Evolutionary conservation across 2,888 invertebrate species (phyloP).

Genomic region (Cynaeus angustus): DNA sequence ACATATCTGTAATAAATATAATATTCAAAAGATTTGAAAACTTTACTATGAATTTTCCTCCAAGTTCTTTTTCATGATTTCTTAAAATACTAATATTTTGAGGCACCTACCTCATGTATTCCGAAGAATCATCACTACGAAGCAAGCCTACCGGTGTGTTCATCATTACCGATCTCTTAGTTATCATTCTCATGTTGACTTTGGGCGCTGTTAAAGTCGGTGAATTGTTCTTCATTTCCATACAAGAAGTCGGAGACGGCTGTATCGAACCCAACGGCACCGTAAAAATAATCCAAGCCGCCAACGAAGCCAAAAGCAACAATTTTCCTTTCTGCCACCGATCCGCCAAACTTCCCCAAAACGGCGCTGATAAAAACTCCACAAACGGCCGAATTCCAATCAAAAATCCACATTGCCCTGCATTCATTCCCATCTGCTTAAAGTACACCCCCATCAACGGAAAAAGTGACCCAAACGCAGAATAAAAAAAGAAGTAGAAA

Average conservation of each 20-base stretch:
- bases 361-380: constrained; percentile 97
- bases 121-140: constrained; percentile 42
- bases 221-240: constrained; percentile 79
- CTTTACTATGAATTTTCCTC: no score
- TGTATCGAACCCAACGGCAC: constrained; percentile 96
- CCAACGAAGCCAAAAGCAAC: constrained; percentile 90
- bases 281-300: constrained; percentile 98
- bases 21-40: no score
- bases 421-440: constrained; percentile 98
- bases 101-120: constrained; percentile 49
- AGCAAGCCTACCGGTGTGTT: constrained; percentile 42
- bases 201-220: constrained; percentile 78
- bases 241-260: constrained; percentile 93
- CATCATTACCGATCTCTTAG: constrained; percentile 72
- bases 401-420: constrained; percentile 94
- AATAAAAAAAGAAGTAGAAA: constrained; percentile 99
- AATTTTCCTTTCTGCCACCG: constrained; percentile 88
- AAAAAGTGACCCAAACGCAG: constrained; percentile 98
- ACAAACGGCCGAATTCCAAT: constrained; percentile 97
- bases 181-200: constrained; percentile 69
- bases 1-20: no score
- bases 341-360: constrained; percentile 98
- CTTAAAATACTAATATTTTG: no score
- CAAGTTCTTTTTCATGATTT: no score
- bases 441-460: constrained; percentile 99